These are phyloP conservation scores for Anastrepha obliqua DNA, from an alignment of 1,140 invertebrate species.

Conservation along the genomic window DNA sequence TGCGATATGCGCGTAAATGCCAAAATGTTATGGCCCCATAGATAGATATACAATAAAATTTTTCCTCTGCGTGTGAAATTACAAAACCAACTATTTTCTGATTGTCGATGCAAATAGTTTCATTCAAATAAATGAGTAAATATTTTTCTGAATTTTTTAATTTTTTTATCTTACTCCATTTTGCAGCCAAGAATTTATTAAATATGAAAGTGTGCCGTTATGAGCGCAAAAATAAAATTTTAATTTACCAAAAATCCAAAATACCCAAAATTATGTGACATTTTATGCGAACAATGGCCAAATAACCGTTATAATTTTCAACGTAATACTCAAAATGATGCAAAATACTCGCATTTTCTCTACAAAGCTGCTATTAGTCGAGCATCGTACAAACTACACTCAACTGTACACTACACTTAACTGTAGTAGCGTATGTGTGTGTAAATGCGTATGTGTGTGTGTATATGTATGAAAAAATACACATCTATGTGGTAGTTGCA, in stretches of 20 bases:
- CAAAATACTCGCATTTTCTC: neutral
- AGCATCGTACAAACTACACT: neutral
- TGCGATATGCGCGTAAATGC: no score
- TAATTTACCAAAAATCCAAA: neutral
- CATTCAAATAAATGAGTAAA: no score
- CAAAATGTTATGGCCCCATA: no score
- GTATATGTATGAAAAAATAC: neutral
- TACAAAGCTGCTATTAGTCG: constrained; percentile 4
- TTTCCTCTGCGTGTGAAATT: no score
- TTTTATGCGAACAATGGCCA: neutral
- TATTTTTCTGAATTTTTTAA: no score
- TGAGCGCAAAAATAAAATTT: neutral
- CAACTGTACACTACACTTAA: neutral
- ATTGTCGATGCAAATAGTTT: no score
- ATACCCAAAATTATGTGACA: neutral
- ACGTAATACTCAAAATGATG: neutral
- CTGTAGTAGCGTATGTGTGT: neutral
- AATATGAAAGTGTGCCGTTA: neutral
- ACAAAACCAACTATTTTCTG: no score
- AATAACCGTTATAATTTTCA: neutral
- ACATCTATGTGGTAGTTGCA: neutral
- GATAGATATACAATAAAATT: no score
- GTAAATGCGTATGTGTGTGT: neutral
- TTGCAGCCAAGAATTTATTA: no score
- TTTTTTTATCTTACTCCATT: no score